Base-by-base conservation (phyloP, 1,140 invertebrate genomes). In the Arion vulgaris region DNA sequence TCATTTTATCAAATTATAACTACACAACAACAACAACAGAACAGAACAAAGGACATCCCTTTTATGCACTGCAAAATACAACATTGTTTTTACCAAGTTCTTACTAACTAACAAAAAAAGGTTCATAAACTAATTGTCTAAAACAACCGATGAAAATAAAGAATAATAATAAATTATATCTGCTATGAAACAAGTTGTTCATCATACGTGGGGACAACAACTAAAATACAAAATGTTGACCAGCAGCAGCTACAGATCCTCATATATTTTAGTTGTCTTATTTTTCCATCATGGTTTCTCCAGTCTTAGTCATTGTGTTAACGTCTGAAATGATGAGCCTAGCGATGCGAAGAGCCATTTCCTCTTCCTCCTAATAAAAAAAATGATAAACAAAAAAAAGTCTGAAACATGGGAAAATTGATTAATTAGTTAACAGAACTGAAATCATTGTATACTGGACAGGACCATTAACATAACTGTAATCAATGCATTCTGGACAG, bases 281-380 rank as follows among this genome's bases (percentile, higher is more conserved):
- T 71, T 62, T 66, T 15, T 34, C 45, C 53, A 66, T 34, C 76
- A 78, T 78, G 51, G 62, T 76, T 36, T 84, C 83, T 17, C 83
- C 83, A 72, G 85, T 84, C 72, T 88, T 87, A 38, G 97, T 98
- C 82, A 98, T 93, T 89, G 94, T 96, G 41, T 96, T 97, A 45
- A 98, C 96, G 93, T 97, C 97, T 92, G 96, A 96, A 49, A 98
- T 95, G 88, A 98, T 98, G 96, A 97, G 98, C 92, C 97, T 96
- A 32, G 97, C 96, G 83, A 98, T 95, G 93, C 97, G 96, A 96
- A 96, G 96, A 41, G 97, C 97, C 93, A 98, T 95, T 90, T 98
- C 97, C 92, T 98, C 97, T 93, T 97, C 96, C 66, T 95, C 95
- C 94, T 96, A 83, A 23, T 81, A 77, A 83, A 23, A 38, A 57